These are phyloP conservation scores for Brachyrhaphis roseni DNA, from an alignment of 2,797 vertebrate genomes.

Conservation along the genomic window DNA sequence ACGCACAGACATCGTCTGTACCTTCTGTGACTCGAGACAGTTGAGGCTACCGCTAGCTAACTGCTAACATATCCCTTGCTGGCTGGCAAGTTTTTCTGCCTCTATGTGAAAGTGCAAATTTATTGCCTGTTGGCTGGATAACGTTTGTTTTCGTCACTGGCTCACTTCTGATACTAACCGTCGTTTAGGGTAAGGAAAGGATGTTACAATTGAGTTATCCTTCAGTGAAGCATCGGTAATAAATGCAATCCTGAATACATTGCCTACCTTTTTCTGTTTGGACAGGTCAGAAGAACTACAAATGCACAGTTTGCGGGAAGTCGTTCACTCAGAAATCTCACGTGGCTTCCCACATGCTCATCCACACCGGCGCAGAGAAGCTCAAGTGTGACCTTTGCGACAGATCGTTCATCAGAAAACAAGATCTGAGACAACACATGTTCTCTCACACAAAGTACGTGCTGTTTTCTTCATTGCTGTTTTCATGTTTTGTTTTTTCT, in stretches of 20 bases:
- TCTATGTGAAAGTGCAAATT: no score
- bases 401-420: constrained; percentile 93
- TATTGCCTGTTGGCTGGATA: no score
- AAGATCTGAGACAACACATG: constrained; percentile 96
- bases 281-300: constrained; percentile 96
- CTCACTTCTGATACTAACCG: background rate
- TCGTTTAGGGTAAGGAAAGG: background rate
- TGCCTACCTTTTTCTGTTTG: background rate
- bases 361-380: constrained; percentile 94
- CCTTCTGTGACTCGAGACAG: no score
- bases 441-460: constrained; percentile 95
- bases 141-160: no score
- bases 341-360: constrained; percentile 95
- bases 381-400: constrained; percentile 97
- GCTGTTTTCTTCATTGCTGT: no score
- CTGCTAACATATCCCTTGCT: no score
- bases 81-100: no score
- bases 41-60: no score
- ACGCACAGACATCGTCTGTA: no score
- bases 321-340: constrained; percentile 98
- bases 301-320: constrained; percentile 92
- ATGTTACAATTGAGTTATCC: background rate
- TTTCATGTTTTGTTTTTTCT: background rate
- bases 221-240: background rate
- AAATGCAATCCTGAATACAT: background rate